Base-by-base conservation (phyloP, 1,140 invertebrate genomes). In the Luehdorfia chinensis region DNA sequence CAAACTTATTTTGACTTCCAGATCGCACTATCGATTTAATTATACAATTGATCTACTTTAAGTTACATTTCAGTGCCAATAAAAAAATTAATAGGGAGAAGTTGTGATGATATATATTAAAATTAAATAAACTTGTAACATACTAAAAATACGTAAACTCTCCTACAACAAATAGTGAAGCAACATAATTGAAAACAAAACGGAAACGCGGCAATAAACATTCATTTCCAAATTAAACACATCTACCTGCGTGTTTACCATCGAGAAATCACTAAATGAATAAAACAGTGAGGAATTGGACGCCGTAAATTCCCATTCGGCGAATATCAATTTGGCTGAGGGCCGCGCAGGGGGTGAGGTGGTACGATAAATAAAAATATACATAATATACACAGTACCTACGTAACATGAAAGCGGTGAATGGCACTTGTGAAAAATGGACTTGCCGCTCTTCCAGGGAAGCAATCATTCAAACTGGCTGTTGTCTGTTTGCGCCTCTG, bases 371-470 rank as follows among this genome's bases (percentile, higher is more conserved):
- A 83, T 79, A 81, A 80, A 83, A 83, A 54, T 53, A 80, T 72
- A 83, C 75, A 84, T 77, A 84, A 77, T 72, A 85, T 75, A 86
- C 67, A 84, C 67, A 69, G 72, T 74, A 67, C 65, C 56, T 56
- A 65, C 66, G 71, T 64, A 77, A 76, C 77, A 79, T 81, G 77
- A 83, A 83, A 79, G 78, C 78, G 66, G 68, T 75, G 77, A 86
- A 86, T 86, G 83, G 79, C 83, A 86, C 83, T 85, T 80, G 78
- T 85, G 81, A 85, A 85, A 85, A 85, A 85, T 85, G 81, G 81
- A 85, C 81, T 84, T 71, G 77, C 75, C 79, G 74, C 83, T 84
- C 83, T 86, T 85, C 74, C 83, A 74, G 83, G 70, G 79, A 86
- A 84, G 78, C 83, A 79, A 86, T 86, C 79, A 84, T 84, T 86